These are phyloP conservation scores for Planiliza haematocheilus DNA, from an alignment of 2,113 vertebrate genomes.

Conservation along the genomic window DNA sequence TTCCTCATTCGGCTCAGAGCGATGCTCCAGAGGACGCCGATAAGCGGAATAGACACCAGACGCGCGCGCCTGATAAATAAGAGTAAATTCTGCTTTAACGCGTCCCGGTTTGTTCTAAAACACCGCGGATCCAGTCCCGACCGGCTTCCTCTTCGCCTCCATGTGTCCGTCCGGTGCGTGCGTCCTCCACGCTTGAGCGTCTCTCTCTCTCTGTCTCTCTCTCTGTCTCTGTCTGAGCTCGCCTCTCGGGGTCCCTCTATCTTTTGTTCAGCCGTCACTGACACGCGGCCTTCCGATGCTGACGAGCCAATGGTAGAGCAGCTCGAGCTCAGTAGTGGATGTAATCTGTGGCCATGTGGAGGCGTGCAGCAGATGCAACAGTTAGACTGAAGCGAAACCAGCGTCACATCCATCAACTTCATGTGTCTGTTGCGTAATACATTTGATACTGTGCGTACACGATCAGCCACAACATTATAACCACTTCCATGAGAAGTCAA, in stretches of 20 bases:
- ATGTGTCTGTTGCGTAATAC: too few relatives aligned
- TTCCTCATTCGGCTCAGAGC: conserved; percentile 38
- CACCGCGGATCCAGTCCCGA: accelerated
- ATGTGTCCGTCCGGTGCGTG: not conserved
- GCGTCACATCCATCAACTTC: too few relatives aligned
- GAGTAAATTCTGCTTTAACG: not conserved
- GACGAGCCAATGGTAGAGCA: conserved; percentile 66
- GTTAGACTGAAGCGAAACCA: too few relatives aligned
- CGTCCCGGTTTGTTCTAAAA: not conserved
- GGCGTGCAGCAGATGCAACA: conserved; percentile 13
- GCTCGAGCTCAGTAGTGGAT: not conserved
- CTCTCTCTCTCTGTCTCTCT: not conserved
- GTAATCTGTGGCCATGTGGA: not conserved
- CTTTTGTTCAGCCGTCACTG: conserved; percentile 36
- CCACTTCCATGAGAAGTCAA: too few relatives aligned
- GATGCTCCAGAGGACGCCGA: too few relatives aligned
- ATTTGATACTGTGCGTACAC: too few relatives aligned
- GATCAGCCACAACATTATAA: too few relatives aligned
- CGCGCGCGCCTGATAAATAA: not conserved
- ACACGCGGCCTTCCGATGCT: conserved; percentile 59
- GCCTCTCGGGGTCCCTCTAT: not conserved
- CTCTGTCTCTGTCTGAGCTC: too few relatives aligned
- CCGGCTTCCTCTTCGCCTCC: not conserved
- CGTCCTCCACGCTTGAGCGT: too few relatives aligned
- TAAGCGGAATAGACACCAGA: too few relatives aligned